These are phyloP conservation scores for Panzeria rudis DNA, from an alignment of 2,888 invertebrate genomes.

Conservation along the genomic window DNA sequence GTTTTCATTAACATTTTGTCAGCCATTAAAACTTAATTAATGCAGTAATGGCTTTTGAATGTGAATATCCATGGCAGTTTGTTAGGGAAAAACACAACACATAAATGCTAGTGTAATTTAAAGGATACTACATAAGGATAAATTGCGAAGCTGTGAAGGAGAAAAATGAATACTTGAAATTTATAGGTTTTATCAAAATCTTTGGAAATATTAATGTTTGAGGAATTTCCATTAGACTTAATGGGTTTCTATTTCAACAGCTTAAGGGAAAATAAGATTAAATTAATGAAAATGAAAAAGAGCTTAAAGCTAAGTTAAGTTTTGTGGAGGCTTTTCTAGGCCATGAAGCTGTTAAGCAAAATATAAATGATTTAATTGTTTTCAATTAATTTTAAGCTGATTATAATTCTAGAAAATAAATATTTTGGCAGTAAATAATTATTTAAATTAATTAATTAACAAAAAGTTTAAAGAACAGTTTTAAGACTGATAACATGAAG, in stretches of 20 bases:
- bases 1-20: constrained; percentile 57
- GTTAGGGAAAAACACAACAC: neutral
- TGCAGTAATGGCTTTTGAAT: constrained; percentile 64
- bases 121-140: constrained; percentile 4
- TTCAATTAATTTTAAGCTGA: constrained; percentile 28
- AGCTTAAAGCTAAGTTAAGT: neutral
- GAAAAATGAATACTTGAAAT: constrained; percentile 17
- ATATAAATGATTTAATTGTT: constrained; percentile 26
- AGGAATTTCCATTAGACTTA: neutral
- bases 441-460: too few relatives aligned
- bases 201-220: constrained; percentile 14
- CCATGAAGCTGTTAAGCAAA: neutral
- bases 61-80: constrained; percentile 32
- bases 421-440: neutral
- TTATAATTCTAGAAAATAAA: neutral
- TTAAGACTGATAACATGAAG: neutral
- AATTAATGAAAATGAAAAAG: neutral
- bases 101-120: neutral
- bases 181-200: constrained; percentile 35
- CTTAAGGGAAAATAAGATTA: neutral
- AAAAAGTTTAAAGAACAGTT: neutral
- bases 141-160: neutral
- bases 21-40: constrained; percentile 71
- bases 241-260: neutral
- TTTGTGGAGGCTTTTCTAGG: neutral